These are phyloP conservation scores for Tanaodytes sp. DNA, from an alignment of 2,888 invertebrate genomes.

Conservation along the genomic window DNA sequence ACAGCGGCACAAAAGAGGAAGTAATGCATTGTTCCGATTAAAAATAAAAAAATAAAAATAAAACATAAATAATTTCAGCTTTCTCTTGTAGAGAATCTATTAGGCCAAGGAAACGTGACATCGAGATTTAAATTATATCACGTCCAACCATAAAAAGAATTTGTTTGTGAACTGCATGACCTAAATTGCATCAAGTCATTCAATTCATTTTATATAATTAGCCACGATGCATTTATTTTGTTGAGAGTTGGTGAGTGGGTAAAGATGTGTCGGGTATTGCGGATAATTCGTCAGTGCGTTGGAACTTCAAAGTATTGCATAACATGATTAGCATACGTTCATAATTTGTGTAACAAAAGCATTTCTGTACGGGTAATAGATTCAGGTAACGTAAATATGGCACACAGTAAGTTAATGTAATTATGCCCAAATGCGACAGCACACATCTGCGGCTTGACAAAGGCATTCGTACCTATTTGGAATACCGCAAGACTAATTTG, in stretches of 20 bases:
- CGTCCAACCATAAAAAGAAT: too few relatives aligned
- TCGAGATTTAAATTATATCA: too few relatives aligned
- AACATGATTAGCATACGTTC: slow-evolving; percentile 7
- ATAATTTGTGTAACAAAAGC: slow-evolving; percentile 18
- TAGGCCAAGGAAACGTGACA: too few relatives aligned
- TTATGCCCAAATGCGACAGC: slow-evolving; percentile 34
- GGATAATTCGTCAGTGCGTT: background rate
- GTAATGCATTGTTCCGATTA: slow-evolving; percentile 11
- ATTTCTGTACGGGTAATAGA: slow-evolving; percentile 11
- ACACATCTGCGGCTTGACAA: slow-evolving; percentile 44
- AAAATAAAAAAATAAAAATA: slow-evolving; percentile 17
- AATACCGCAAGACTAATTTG: slow-evolving; percentile 45
- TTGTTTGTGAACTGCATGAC: too few relatives aligned
- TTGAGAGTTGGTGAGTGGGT: too few relatives aligned
- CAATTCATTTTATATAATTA: too few relatives aligned
- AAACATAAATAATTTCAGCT: too few relatives aligned
- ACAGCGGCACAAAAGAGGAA: slow-evolving; percentile 8
- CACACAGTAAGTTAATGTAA: slow-evolving; percentile 35
- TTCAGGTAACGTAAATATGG: slow-evolving; percentile 30
- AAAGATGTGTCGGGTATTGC: too few relatives aligned
- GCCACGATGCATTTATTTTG: too few relatives aligned
- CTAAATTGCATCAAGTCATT: too few relatives aligned
- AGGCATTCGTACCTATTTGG: slow-evolving; percentile 37
- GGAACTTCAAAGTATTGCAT: background rate
- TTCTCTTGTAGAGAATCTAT: too few relatives aligned